Percentiles rank a stretch among this genome's conserved stretches.
Conservation (phyloP, 2,797 vertebrate species). For the Hoplostethus atlanticus region DNA sequence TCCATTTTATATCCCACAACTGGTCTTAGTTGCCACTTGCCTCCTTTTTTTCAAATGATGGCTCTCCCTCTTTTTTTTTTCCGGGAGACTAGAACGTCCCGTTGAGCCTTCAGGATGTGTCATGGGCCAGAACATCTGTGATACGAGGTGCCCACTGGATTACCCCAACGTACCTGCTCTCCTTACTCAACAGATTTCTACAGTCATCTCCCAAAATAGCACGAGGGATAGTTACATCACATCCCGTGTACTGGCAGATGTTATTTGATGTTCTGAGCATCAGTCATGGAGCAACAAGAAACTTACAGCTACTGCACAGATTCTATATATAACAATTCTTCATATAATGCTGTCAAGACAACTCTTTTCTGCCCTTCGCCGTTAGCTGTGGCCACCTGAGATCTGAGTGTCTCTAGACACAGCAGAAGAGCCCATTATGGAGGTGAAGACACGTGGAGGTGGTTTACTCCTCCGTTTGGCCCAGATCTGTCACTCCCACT, state of each 20-base stretch:
- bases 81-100: constrained; percentile 2
- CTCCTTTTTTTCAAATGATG: too few relatives aligned
- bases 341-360: neutral
- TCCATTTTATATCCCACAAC: too few relatives aligned
- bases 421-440: constrained; percentile 44
- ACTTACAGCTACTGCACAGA: neutral
- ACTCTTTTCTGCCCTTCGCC: constrained; percentile 14
- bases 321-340: neutral
- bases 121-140: constrained; percentile 1
- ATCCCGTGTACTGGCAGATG: neutral
- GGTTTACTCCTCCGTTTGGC: constrained; percentile 70
- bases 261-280: constrained; percentile 7
- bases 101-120: neutral
- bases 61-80: neutral
- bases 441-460: constrained; percentile 63
- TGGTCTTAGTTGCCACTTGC: too few relatives aligned
- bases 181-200: too few relatives aligned
- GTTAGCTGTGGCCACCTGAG: neutral
- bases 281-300: neutral
- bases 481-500: constrained; percentile 75
- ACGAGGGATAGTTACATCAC: neutral
- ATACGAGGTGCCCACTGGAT: too few relatives aligned
- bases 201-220: neutral
- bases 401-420: constrained; percentile 41
- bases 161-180: too few relatives aligned